Percentiles rank a stretch among this genome's conserved stretches.
These are phyloP conservation scores for Hucho hucho DNA, from an alignment of 2,113 vertebrate species.

Conservation along the genomic window DNA sequence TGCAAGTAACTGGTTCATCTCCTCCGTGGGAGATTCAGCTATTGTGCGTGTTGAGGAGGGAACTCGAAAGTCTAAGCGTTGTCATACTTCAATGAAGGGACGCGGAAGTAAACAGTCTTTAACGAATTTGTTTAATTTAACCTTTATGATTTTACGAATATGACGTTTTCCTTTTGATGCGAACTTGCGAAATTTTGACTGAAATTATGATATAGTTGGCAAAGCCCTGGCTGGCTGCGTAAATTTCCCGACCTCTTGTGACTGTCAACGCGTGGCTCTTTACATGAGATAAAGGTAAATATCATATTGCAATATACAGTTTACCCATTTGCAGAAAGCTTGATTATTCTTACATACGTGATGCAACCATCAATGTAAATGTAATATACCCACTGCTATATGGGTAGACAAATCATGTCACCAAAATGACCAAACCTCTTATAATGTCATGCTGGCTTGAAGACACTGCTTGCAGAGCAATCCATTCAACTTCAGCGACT, in stretches of 20 bases:
- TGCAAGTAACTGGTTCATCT: not conserved
- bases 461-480: no score
- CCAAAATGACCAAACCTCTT: no score
- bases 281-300: not conserved
- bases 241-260: not conserved
- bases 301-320: not conserved
- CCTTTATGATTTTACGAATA: not conserved
- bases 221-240: not conserved
- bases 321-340: not conserved
- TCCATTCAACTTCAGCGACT: no score
- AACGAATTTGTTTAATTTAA: not conserved
- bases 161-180: not conserved
- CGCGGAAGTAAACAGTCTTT: not conserved
- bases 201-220: not conserved
- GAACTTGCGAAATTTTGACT: not conserved
- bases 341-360: no score
- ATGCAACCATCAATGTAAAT: no score
- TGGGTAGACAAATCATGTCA: no score
- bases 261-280: not conserved
- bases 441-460: no score
- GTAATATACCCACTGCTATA: no score
- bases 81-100: not conserved
- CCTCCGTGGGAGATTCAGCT: not conserved
- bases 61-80: not conserved
- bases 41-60: not conserved